phyloP scores from a whole-genome alignment of 2,888 invertebrate species.

The Cataglyphis altisquamis region DNA sequence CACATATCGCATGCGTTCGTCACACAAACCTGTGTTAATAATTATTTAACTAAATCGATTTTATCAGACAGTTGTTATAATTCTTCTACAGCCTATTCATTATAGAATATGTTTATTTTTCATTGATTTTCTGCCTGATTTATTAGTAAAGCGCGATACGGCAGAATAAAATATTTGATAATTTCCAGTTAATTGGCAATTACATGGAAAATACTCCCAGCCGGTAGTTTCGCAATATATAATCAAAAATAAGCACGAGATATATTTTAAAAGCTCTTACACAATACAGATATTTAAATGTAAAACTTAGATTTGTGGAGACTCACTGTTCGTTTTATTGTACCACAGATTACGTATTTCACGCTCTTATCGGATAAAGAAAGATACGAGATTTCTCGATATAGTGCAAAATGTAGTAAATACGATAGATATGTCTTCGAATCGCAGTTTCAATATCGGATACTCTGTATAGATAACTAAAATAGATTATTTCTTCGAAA shows the following conservation, averaged over 20 bases:
- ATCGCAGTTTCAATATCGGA: not conserved
- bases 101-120: not conserved
- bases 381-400: not conserved
- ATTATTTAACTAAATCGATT: conserved; percentile 26
- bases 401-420: not conserved
- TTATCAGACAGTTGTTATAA: not conserved
- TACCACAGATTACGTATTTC: not conserved
- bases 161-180: not conserved
- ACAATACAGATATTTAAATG: not conserved
- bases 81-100: not conserved
- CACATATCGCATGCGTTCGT: not conserved
- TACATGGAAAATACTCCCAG: not conserved
- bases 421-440: not conserved
- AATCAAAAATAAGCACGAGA: not conserved
- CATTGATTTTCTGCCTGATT: not conserved
- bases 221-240: not conserved
- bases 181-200: not conserved
- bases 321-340: not conserved
- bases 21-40: conserved; percentile 22
- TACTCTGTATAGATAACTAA: not conserved
- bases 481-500: not conserved
- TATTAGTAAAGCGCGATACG: not conserved
- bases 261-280: not conserved
- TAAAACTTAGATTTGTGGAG: not conserved
- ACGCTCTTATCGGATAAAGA: conserved; percentile 20